These are phyloP conservation scores for Sternarchorhynchus goeldii DNA, from an alignment of 2,797 vertebrate species.

Conservation along the genomic window DNA sequence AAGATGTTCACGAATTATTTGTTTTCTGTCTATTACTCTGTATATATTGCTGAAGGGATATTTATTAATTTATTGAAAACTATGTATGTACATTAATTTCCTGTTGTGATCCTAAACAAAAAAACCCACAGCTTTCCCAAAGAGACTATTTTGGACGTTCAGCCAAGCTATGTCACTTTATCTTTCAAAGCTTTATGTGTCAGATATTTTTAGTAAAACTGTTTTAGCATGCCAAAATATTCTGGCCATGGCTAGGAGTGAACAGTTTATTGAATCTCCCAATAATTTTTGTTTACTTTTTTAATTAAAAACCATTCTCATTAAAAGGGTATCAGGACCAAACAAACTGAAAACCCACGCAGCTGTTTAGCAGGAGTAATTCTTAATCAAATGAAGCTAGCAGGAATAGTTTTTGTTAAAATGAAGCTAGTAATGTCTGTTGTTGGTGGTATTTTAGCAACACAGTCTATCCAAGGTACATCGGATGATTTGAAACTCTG, in stretches of 20 bases:
- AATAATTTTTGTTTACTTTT: conserved; percentile 8
- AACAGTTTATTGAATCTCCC: conserved; percentile 7
- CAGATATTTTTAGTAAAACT: conserved; percentile 40
- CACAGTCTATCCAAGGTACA: not conserved
- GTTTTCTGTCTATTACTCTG: conserved; percentile 59
- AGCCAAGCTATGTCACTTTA: conserved; percentile 50
- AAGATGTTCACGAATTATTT: conserved; percentile 55
- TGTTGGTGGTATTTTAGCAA: conserved; percentile 11
- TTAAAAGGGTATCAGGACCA: conserved; percentile 16
- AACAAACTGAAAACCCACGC: conserved; percentile 29
- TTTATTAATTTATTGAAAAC: conserved; percentile 76
- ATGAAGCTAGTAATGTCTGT: conserved; percentile 65
- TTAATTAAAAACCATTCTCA: not conserved
- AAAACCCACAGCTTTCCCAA: conserved; percentile 58
- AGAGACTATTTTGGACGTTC: conserved; percentile 50
- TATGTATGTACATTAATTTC: conserved; percentile 68
- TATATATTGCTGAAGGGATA: conserved; percentile 66
- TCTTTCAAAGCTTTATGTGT: conserved; percentile 45
- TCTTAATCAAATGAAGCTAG: conserved; percentile 73
- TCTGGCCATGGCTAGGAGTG: conserved; percentile 12
- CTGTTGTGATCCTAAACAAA: conserved; percentile 52
- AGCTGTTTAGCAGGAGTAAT: conserved; percentile 71
- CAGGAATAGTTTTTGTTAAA: conserved; percentile 69
- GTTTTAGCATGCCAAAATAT: conserved; percentile 37
- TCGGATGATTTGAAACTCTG: conserved; percentile 27